Evolutionary conservation across 1,140 invertebrate species (phyloP), one percentile per base, ranked within the genome.

Genomic region (Drosophila kanapiae): DNA sequence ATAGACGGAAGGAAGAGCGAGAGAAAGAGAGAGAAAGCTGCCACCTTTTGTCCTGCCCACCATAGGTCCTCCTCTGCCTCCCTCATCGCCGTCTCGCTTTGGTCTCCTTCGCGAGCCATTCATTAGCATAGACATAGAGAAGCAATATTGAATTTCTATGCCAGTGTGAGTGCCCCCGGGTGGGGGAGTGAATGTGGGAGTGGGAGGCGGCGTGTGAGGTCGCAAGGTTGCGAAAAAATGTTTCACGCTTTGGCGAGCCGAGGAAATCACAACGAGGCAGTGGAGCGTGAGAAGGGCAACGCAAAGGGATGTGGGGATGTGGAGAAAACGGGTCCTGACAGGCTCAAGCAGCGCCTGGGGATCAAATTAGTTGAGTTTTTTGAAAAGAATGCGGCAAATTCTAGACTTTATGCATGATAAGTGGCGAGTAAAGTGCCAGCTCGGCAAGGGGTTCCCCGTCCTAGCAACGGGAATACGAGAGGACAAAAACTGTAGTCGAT

Each of bases 91-190:
- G 29, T 33, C 51, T 45, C 33, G 18, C 59, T 16, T 47, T 35
- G 45, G 16, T 23, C 37, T 48, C 18, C 42, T 59, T 64, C 59
- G 64, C 82, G 74, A 80, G 65, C 74, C 75, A 88, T 88, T 88
- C 84, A 88, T 88, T 88, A 88, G 84, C 85, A 88, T 88, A 88
- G 85, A 80, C 85, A 78, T 78, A 83, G 76, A 80, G 68, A 42
- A 64, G 84, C 84, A 88, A 83, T 87, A 87, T 87, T 87, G 84
- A 87, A 87, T 87, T 88, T 81, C 84, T 88, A 75, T 90, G 85
- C 74, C 18, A 51, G 65, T 43, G 56, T 37, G 35, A 18, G 47
- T 57, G 51, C 27, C 45, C 29, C 38, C 10, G 61, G n/a, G 43
- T 16, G 53, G 16, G 35, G n/a, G 47, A 37, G 40, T 37, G 62